phyloP scores from a whole-genome alignment of 1,140 invertebrate genomes.

The Chironomus tepperi region DNA sequence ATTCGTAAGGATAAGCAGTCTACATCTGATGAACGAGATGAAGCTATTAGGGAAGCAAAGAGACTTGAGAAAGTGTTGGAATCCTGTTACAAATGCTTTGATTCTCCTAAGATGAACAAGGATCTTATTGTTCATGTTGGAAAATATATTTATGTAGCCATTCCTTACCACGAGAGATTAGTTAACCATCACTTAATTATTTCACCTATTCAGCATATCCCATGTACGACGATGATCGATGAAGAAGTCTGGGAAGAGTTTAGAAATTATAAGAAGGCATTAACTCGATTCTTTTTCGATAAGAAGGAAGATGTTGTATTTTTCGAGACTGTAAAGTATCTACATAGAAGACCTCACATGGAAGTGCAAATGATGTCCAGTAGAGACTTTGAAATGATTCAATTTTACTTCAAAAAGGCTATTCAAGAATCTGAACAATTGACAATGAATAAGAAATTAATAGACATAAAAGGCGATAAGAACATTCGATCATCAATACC shows the following conservation, averaged over 20 bases:
- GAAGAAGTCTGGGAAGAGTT: constrained; percentile 92
- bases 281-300: constrained; percentile 68
- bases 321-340: constrained; percentile 74
- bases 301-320: constrained; percentile 77
- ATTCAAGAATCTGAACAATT: constrained; percentile 94
- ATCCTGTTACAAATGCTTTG: constrained; percentile 74
- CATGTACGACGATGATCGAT: constrained; percentile 71
- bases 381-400: constrained; percentile 51
- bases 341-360: constrained; percentile 75
- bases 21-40: constrained; percentile 44
- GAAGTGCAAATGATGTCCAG: constrained; percentile 76
- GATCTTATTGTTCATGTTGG: constrained; percentile 80
- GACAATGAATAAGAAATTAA: constrained; percentile 91
- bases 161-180: constrained; percentile 71
- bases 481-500: constrained; percentile 75
- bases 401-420: constrained; percentile 98
- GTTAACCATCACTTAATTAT: constrained; percentile 84
- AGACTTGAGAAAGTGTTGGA: constrained; percentile 60
- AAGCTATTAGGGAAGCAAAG: constrained; percentile 65
- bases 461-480: constrained; percentile 62
- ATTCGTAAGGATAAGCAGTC: constrained; percentile 46
- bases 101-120: constrained; percentile 69
- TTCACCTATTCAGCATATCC: constrained; percentile 69
- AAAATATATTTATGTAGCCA: constrained; percentile 68
- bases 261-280: constrained; percentile 59